A percentile compares a stretch with the other conserved stretches of the same genome.
Conservation (phyloP, 2,797 vertebrate genomes). For the Carcharodon carcharias region DNA sequence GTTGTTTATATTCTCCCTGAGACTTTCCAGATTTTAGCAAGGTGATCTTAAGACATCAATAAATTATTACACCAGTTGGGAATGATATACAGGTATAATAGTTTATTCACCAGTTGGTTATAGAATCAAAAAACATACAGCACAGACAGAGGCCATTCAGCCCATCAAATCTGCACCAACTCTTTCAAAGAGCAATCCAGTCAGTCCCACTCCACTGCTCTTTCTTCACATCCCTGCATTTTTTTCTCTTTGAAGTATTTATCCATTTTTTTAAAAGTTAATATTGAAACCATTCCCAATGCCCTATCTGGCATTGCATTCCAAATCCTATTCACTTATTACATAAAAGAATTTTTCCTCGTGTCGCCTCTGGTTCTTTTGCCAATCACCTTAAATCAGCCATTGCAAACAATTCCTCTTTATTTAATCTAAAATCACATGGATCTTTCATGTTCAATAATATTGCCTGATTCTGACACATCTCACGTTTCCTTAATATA, state of each 20-base stretch:
- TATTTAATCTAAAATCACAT: background rate
- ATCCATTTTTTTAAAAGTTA: background rate
- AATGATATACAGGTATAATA: background rate
- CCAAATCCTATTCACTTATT: background rate
- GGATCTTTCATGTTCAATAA: background rate
- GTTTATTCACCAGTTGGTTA: background rate
- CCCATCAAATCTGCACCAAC: background rate
- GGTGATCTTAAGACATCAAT: background rate
- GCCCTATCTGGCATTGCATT: background rate
- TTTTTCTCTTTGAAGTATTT: background rate
- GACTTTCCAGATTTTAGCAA: background rate
- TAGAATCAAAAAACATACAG: background rate
- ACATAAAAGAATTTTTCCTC: background rate
- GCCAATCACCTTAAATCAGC: background rate
- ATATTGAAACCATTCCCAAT: background rate
- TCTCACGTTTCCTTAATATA: background rate
- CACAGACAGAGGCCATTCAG: background rate
- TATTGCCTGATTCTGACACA: background rate
- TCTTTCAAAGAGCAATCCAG: background rate
- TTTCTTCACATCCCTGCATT: background rate
- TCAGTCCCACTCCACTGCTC: background rate
- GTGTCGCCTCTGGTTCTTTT: background rate
- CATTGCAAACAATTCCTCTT: background rate
- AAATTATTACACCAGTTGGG: background rate
- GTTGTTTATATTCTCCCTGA: background rate